Percentiles rank a stretch among this genome's conserved stretches.
phyloP scores from a whole-genome alignment of 2,888 invertebrate genomes.

The Cordylochernes scorpioides region DNA sequence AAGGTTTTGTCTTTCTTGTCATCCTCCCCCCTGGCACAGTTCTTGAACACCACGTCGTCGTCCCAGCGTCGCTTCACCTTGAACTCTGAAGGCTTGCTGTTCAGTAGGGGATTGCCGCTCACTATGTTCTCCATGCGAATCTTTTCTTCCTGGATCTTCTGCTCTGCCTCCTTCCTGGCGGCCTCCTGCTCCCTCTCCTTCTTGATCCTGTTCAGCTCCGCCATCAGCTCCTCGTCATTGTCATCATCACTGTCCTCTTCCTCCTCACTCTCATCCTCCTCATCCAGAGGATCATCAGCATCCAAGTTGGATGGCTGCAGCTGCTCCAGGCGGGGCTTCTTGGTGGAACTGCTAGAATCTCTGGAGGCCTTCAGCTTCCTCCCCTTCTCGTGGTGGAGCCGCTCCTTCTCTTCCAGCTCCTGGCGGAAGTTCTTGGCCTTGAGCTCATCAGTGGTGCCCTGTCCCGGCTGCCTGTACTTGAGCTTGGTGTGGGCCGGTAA shows the following conservation, averaged over 20 bases:
- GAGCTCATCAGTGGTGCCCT: conserved; percentile 69
- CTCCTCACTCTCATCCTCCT: conserved; percentile 50
- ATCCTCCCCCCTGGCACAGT: conserved; percentile 86
- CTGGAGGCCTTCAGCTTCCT: too few species aligned
- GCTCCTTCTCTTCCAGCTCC: conserved; percentile 82
- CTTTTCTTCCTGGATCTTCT: conserved; percentile 72
- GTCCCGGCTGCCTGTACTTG: conserved; percentile 84
- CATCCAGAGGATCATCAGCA: conserved; percentile 60
- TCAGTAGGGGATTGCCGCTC: conserved; percentile 80
- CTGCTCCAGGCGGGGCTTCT: conserved; percentile 31
- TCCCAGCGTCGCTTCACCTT: conserved; percentile 88
- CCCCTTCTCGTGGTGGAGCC: too few species aligned
- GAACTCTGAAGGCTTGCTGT: conserved; percentile 41
- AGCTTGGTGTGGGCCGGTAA: conserved; percentile 82
- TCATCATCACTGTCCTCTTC: conserved; percentile 43
- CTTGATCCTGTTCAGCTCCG: conserved; percentile 80
- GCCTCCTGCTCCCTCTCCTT: conserved; percentile 78
- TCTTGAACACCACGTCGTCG: conserved; percentile 98
- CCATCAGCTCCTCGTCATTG: conserved; percentile 73
- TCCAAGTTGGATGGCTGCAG: conserved; percentile 60
- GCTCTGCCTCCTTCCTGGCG: conserved; percentile 66
- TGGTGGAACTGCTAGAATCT: conserved; percentile 17
- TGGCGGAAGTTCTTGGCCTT: conserved; percentile 71
- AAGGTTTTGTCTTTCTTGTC: conserved; percentile 63
- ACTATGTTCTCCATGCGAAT: conserved; percentile 94